phyloP scores from a whole-genome alignment of 2,888 invertebrate genomes.

The Eilema depressum region DNA sequence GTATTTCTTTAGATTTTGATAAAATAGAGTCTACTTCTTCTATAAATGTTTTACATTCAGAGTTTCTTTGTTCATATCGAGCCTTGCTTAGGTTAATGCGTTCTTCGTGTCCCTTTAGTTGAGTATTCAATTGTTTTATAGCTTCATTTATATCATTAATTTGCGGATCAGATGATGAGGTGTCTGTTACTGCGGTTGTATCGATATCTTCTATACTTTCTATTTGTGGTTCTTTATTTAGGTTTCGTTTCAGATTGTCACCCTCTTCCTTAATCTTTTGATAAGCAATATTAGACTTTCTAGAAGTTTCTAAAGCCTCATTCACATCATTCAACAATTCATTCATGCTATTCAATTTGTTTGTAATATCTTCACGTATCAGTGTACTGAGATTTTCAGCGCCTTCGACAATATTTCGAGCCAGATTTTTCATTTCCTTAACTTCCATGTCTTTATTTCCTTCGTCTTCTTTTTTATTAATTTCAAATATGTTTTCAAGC shows the following conservation, averaged over 20 bases:
- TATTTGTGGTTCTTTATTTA: slow-evolving; percentile 36
- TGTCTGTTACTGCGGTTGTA: slow-evolving; percentile 23
- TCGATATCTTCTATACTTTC: slow-evolving; percentile 22
- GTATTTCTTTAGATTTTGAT: slow-evolving; percentile 71
- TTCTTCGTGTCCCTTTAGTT: slow-evolving; percentile 73
- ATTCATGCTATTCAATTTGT: slow-evolving; percentile 82
- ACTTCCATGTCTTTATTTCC: slow-evolving; percentile 73
- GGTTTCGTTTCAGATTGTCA: slow-evolving; percentile 51
- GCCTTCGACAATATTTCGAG: slow-evolving; percentile 77
- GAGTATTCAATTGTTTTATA: slow-evolving; percentile 73
- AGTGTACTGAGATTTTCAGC: slow-evolving; percentile 80
- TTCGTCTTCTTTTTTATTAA: slow-evolving; percentile 59
- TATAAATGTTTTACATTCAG: slow-evolving; percentile 77
- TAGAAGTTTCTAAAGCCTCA: slow-evolving; percentile 77
- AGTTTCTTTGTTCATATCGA: slow-evolving; percentile 71
- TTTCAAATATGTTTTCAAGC: slow-evolving; percentile 69
- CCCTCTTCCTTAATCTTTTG: slow-evolving; percentile 73
- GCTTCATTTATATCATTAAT: slow-evolving; percentile 75
- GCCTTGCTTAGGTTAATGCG: slow-evolving; percentile 73
- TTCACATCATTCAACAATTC: slow-evolving; percentile 81
- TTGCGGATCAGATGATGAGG: slow-evolving; percentile 64
- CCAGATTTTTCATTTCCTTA: slow-evolving; percentile 77
- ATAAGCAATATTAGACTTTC: slow-evolving; percentile 74
- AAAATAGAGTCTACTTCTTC: slow-evolving; percentile 78
- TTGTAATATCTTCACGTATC: slow-evolving; percentile 81